phyloP scores from a whole-genome alignment of 2,888 invertebrate genomes.

The Ligdia adustata region DNA sequence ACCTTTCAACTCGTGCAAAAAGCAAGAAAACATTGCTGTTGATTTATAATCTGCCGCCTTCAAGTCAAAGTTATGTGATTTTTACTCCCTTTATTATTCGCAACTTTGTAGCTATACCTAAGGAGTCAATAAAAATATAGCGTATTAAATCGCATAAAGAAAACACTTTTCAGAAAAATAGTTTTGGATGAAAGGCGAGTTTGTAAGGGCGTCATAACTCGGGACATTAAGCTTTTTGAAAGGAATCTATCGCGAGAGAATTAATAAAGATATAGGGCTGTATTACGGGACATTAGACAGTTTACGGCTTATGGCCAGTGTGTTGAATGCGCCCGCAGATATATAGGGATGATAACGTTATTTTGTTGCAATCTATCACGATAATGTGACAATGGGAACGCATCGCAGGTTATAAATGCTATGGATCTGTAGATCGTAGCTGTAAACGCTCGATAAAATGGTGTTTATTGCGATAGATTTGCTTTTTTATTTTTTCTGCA shows the following conservation, averaged over 20 bases:
- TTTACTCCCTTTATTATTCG: conserved; percentile 71
- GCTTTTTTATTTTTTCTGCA: too few relatives aligned
- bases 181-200: conserved; percentile 77
- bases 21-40: conserved; percentile 56
- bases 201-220: conserved; percentile 76
- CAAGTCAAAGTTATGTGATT: conserved; percentile 64
- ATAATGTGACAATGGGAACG: conserved; percentile 33
- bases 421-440: conserved; percentile 2
- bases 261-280: conserved; percentile 82
- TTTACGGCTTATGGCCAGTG: conserved; percentile 67
- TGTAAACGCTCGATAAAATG: background rate
- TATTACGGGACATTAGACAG: conserved; percentile 78
- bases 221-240: conserved; percentile 77
- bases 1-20: conserved; percentile 62
- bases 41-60: conserved; percentile 76
- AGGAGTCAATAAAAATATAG: conserved; percentile 76
- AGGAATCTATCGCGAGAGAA: conserved; percentile 77
- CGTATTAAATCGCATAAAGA: conserved; percentile 80
- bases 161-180: conserved; percentile 82
- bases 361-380: conserved; percentile 61
- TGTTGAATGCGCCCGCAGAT: conserved; percentile 71
- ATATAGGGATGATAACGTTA: conserved; percentile 37
- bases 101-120: conserved; percentile 69
- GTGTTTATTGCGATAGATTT: conserved; percentile 4
- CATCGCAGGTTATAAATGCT: conserved; percentile 23